Evolutionary conservation across 2,888 invertebrate species (phyloP).

Genomic region (Chalcosyrphus nemorum): DNA sequence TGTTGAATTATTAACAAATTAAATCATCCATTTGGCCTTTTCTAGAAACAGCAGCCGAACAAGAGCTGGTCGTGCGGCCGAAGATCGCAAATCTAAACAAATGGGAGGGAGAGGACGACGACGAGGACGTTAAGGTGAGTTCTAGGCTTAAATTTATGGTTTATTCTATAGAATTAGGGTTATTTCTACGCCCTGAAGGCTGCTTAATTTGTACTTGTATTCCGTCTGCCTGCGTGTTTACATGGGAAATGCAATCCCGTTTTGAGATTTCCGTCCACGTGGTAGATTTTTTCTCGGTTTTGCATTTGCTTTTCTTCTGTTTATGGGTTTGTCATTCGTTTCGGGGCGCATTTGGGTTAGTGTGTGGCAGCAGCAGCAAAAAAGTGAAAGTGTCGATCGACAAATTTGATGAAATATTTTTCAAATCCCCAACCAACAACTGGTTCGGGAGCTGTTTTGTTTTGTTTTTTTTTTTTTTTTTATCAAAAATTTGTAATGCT

Average conservation of each 20-base stretch:
- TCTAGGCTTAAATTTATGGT: not conserved
- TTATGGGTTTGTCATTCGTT: not conserved
- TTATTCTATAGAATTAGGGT: not conserved
- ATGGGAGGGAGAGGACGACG: slow-evolving; percentile 95
- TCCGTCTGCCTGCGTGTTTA: not conserved
- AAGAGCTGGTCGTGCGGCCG: slow-evolving; percentile 88
- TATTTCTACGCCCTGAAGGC: not conserved
- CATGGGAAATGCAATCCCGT: slow-evolving; percentile 25
- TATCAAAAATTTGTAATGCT: slow-evolving; percentile 40
- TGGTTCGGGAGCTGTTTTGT: slow-evolving; percentile 43
- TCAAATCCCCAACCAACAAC: slow-evolving; percentile 34
- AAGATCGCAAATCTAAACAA: slow-evolving; percentile 86
- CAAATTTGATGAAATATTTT: too few species aligned
- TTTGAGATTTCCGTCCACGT: slow-evolving; percentile 76
- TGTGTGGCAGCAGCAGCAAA: slow-evolving; percentile 3
- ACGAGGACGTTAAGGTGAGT: slow-evolving; percentile 91
- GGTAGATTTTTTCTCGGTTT: slow-evolving; percentile 74
- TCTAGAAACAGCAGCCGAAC: slow-evolving; percentile 80
- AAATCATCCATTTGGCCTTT: slow-evolving; percentile 14
- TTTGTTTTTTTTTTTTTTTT: too few species aligned
- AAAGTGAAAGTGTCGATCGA: slow-evolving; percentile 66
- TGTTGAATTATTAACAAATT: slow-evolving; percentile 44
- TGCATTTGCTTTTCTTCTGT: not conserved
- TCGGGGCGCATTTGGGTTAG: slow-evolving; percentile 24
- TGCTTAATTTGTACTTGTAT: not conserved